Base-by-base conservation (phyloP, 2,888 invertebrate species). In the Parnassius mnemosyne region DNA sequence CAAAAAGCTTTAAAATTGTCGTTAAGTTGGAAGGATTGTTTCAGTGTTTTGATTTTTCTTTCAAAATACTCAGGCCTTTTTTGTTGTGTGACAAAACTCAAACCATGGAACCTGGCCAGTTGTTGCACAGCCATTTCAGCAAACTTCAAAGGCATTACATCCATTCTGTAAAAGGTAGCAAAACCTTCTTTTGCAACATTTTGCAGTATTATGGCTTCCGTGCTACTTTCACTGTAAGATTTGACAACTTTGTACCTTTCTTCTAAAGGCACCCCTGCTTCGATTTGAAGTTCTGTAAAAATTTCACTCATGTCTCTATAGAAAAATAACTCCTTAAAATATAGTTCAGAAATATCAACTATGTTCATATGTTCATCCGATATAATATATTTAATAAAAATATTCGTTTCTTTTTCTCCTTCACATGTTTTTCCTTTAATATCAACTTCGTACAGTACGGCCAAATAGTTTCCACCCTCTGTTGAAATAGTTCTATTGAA, bases 401-500 rank as follows among this genome's bases (percentile, higher is more conserved):
- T 63, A 20, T 80, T 70, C 0, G 75, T 72, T 68, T 79, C 78
- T 66, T 80, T 79, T 0, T 68, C 57, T 0, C 77, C 80, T 3
- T 71, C 55, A 5, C 63, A 63, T 0, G 83, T 80, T 69, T 70
- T 66, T 10, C 83, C 85, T 68, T 71, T 76, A 3, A 84, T 67
- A 46, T 79, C 72, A 7, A 83, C 69, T 71, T 78, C 79, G 55
- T 72, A 78, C 2, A 84, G 61, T 3, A 65, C 60, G 3, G 76
- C 83, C 1, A 84, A 66, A 59, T 76, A 85, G 64, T 77, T 84
- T 0, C 78, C 81, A 12, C 85, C 84, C 42, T 77, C 72, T 3
- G 79, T 74, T 0, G 73, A 65, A 0, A 81, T 65, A 3, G 44
- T 41, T 60, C 67, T 74, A 9, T 68, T 70, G 0, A 61, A 34